Base-by-base conservation (phyloP, 1,140 invertebrate species). In the Ephestia elutella region DNA sequence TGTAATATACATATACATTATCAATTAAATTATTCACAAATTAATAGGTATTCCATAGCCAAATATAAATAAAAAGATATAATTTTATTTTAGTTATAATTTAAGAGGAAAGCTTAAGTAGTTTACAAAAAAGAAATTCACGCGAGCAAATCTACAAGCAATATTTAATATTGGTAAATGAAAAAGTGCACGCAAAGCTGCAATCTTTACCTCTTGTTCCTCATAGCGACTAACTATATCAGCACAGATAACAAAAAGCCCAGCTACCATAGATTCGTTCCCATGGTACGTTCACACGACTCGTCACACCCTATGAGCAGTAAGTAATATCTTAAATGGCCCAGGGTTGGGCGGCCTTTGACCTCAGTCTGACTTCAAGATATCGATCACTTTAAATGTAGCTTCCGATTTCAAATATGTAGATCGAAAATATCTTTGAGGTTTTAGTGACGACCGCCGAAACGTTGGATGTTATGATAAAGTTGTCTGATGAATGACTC, bases 261-360 rank as follows among this genome's bases (percentile, higher is more conserved):
- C 13, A 19, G 54, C 30, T 32, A 10, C 48, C 32, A 49, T 57
- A 51, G 57, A 63, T 57, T 62, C 20, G 64, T 75, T 81, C 78
- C 77, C 78, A 81, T 80, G 75, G 71, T 44, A 50, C 57, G 62
- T 83, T 83, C 80, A 80, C 80, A 83, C 80, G 78, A 57, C 59
- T 51, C 75, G 80, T 83, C 73, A 81, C 77, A 78, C 73, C 70
- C 72, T 50, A 63, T 83, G 75, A 74, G 64, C 78, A 71, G 59
- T 64, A 54, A 58, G 54, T 71, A 71, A 73, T 71, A 68, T 58
- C 70, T 73, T 73, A 70, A 78, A 75, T 70, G 65, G 60, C 61
- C 50, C 60, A 63, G 70, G 70, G 76, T 66, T 71, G 70, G 51
- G 59, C 74, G 78, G 68, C 73, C 71, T 74, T 82, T 82, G 79